Base-by-base conservation (phyloP, 1,140 invertebrate genomes). In the Sweltsa coloradensis region DNA sequence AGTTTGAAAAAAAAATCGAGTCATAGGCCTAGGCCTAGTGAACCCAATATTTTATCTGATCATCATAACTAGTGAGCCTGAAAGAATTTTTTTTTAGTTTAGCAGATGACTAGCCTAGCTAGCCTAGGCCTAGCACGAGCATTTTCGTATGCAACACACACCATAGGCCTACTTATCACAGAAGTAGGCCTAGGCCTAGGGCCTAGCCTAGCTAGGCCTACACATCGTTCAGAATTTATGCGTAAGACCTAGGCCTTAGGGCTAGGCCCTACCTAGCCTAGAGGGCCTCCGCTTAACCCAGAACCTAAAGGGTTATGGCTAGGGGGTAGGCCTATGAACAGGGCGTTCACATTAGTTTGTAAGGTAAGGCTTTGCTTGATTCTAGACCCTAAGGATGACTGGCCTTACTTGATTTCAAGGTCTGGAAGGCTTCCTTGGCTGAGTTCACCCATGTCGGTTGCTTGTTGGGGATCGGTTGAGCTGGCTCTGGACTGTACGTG, bases 381-480 rank as follows among this genome's bases (percentile, higher is more conserved):
- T 19, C n/a, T 6, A 19, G 7, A 7, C 18, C 14, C 22, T 41
- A 25, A n/a, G 3, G 22, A 16, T 3, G 16, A 45, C 48, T 13
- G 27, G 48, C 50, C 50, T n/a, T 44, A 51, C n/a, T 47, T 34
- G 11, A 51, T 48, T n/a, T n/a, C n/a, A n/a, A n/a, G 27, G 37
- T 34, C 29, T 51, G 16, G 23, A 66, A 53, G n/a, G 67, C 68
- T 49, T 69, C 66, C n/a, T 68, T 65, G 13, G 65, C 55, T 22
- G 51, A 60, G 14, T 61, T 55, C 0, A 65, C 40, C 61, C 60
- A 67, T 18, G 53, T 55, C 4, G 68, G 65, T 27, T 68, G 54
- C 22, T 60, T 63, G 19, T 57, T 51, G 0, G 61, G 58, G n/a
- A 47, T 18, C 6, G 46, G 37, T 23, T 40, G 36, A 27, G 46